Base-by-base conservation (phyloP, 2,797 vertebrate genomes). In the Scolopax bukidnonensis region DNA sequence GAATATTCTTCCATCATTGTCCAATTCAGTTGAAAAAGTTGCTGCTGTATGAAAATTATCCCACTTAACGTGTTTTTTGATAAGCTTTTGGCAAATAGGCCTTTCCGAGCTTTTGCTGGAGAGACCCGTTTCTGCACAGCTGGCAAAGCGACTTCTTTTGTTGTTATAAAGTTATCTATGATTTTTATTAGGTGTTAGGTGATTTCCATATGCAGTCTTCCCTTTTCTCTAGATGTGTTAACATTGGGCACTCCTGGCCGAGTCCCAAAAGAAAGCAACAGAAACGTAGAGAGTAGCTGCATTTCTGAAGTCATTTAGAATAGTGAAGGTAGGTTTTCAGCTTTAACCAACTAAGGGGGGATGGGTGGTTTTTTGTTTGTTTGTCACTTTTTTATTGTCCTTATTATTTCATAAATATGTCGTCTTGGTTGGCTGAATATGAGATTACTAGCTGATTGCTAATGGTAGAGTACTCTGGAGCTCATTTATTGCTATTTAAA, bases 401-500 rank as follows among this genome's bases (percentile, higher is more conserved):
- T 53, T 65, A 33, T 53, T 7, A 30, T 87, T 83, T 70, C 11
- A 15, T 40, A 65, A 84, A 63, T 23, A 2, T 19, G 48, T 61
- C 9, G 18, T 71, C 33, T 60, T 30, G 10, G 23, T 36, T 86
- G 48, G 13, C 30, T 70, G 51, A 81, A 56, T 50, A 4, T 48
- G 63, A 53, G 13, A 78, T 78, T 71, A 7, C 18, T 40, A 50
- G 10, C 19, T 50, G 73, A 48, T 60, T 85, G 28, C 36, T 50
- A n/a, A 13, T 47, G n/a, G 6, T 41, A 19, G 38, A 30, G n/a
- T 36, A 18, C 16, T 41, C 47, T 47, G 16, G 70, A 89, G 51
- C 13, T 76, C 45, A 45, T 84, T 71, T 91, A 21, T 76, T 81
- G 33, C 82, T 94, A 50, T 81, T 88, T 83, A 67, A 83, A 80